phyloP scores from a whole-genome alignment of 2,113 vertebrate species.

The Echinops telfairi region DNA sequence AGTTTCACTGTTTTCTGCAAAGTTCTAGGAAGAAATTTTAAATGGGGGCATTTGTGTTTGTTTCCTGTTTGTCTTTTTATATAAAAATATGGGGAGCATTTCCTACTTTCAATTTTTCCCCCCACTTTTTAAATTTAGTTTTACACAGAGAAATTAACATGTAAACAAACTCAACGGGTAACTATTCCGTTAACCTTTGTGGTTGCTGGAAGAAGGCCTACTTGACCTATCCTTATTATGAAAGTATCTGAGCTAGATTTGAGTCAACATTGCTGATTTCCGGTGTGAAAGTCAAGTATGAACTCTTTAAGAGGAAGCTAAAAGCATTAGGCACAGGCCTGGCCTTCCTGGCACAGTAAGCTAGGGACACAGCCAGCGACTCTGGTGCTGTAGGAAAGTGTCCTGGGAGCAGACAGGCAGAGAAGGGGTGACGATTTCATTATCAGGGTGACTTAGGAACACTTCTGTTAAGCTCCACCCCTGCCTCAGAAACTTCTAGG shows the following conservation, averaged over 20 bases:
- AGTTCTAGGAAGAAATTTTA: background rate
- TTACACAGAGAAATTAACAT: background rate
- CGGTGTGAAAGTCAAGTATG: background rate
- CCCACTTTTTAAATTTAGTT: background rate
- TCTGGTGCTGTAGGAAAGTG: background rate
- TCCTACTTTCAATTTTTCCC: no score
- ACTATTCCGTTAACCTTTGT: background rate
- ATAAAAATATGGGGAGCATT: background rate
- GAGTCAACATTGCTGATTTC: background rate
- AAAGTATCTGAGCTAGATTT: background rate
- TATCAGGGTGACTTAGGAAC: background rate
- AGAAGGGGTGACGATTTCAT: background rate
- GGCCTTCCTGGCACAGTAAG: background rate
- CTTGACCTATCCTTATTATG: background rate
- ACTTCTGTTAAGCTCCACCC: background rate
- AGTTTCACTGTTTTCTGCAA: background rate
- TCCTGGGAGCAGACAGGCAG: accelerated
- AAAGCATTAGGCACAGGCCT: background rate
- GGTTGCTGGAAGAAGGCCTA: background rate
- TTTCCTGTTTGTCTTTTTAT: background rate
- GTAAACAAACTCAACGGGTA: background rate
- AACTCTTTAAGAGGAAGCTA: background rate
- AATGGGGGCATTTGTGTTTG: no score
- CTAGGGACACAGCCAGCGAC: no score
- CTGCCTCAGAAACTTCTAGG: no score